Evolutionary conservation across 2,797 vertebrate genomes (phyloP).

Genomic region (Fundulus diaphanus): DNA sequence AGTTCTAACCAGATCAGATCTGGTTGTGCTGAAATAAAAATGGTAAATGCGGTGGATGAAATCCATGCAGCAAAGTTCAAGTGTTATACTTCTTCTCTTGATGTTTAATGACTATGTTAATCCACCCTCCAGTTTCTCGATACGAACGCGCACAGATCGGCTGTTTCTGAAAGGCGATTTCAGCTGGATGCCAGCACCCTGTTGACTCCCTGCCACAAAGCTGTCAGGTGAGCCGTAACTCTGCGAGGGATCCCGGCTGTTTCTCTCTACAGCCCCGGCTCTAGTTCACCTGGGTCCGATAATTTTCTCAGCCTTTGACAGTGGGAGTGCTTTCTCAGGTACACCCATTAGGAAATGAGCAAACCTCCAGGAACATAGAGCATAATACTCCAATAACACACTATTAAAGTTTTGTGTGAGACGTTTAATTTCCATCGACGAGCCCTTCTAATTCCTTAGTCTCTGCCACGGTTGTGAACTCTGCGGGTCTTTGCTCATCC

Average conservation of each 20-base stretch:
- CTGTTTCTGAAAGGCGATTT: constrained; percentile 63
- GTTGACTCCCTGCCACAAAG: constrained; percentile 48
- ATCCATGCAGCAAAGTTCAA: constrained; percentile 39
- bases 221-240: constrained; percentile 57
- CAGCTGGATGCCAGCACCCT: constrained; percentile 52
- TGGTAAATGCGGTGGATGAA: constrained; percentile 43
- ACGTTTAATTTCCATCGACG: constrained; percentile 56
- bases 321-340: constrained; percentile 62
- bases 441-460: constrained; percentile 50
- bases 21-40: constrained; percentile 49
- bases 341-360: constrained; percentile 56
- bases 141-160: constrained; percentile 50
- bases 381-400: constrained; percentile 68
- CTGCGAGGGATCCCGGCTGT: constrained; percentile 46
- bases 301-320: constrained; percentile 60
- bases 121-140: constrained; percentile 45
- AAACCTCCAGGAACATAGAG: constrained; percentile 61
- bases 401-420: constrained; percentile 74
- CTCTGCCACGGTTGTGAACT: constrained; percentile 38
- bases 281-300: constrained; percentile 58
- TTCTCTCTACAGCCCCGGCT: constrained; percentile 48
- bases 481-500: constrained; percentile 26
- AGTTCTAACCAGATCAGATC: constrained; percentile 59
- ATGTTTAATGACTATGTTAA: constrained; percentile 55
- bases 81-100: constrained; percentile 60